Percentiles rank a stretch among this genome's conserved stretches.
Evolutionary conservation across 2,113 vertebrate species (phyloP).

Genomic region (Cololabis saira): DNA sequence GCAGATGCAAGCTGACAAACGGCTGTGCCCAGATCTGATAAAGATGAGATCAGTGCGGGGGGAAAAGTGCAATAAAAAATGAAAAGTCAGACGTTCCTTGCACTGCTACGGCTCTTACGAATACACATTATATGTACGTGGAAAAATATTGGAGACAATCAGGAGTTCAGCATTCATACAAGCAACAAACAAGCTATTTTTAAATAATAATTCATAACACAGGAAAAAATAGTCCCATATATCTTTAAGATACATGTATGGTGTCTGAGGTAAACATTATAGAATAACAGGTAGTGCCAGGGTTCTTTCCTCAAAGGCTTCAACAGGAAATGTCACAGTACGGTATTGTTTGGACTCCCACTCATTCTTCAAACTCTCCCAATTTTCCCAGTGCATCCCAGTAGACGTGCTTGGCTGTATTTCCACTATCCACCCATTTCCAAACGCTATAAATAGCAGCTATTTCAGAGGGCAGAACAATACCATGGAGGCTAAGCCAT

Average conservation of each 20-base stretch:
- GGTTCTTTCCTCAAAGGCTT: constrained; percentile 22
- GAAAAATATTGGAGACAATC: too few relatives aligned
- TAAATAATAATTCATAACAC: background rate
- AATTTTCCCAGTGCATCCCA: constrained; percentile 48
- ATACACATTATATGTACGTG: too few relatives aligned
- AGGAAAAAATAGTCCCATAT: background rate
- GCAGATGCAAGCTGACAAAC: too few relatives aligned
- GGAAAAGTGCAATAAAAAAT: too few relatives aligned
- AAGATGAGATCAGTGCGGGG: too few relatives aligned
- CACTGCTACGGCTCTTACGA: too few relatives aligned
- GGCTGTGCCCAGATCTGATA: too few relatives aligned
- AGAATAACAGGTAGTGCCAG: constrained; percentile 15
- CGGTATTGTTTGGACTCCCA: constrained; percentile 44
- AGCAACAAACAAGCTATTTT: background rate
- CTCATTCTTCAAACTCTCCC: constrained; percentile 27
- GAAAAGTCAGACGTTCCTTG: too few relatives aligned
- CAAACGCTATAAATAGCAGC: constrained; percentile 76
- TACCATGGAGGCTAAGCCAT: constrained; percentile 57
- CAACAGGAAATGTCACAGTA: constrained; percentile 42
- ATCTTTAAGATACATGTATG: background rate
- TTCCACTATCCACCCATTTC: constrained; percentile 57
- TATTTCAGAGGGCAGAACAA: constrained; percentile 65
- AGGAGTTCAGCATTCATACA: too few relatives aligned
- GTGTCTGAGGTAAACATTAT: constrained; percentile 9
- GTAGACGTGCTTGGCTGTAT: constrained; percentile 47